phyloP scores from a whole-genome alignment of 2,113 vertebrate genomes.

The Haplochromis burtoni region DNA sequence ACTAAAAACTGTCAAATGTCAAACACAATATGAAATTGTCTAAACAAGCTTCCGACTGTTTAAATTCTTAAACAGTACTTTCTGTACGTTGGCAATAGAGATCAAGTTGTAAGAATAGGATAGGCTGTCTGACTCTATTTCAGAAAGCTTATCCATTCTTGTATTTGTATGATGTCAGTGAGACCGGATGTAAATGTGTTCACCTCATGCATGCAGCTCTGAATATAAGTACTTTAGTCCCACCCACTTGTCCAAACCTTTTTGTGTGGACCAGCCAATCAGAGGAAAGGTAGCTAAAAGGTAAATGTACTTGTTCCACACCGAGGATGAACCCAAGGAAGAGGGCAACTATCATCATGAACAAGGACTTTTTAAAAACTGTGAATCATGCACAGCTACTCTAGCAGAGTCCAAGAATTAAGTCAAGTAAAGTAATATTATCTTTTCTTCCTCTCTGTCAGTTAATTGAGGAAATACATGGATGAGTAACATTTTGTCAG shows the following conservation, averaged over 20 bases:
- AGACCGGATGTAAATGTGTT: not conserved
- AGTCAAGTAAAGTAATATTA: rapidly evolving
- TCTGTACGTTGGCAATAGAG: not conserved
- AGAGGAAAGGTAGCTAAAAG: not conserved
- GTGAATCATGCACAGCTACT: not conserved
- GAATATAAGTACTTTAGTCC: not conserved
- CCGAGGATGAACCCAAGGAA: not conserved
- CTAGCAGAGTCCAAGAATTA: not conserved
- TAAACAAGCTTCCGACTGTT: not conserved
- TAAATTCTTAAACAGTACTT: not conserved
- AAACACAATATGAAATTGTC: not conserved
- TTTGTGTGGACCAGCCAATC: not conserved
- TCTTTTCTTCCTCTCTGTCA: rapidly evolving
- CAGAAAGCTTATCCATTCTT: rapidly evolving
- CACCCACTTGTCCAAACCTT: not conserved
- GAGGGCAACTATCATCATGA: not conserved
- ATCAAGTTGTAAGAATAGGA: not conserved
- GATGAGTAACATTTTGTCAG: not conserved
- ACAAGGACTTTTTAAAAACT: not conserved
- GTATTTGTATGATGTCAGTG: not conserved
- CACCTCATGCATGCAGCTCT: not conserved
- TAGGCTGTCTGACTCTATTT: not conserved
- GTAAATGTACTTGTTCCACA: not conserved
- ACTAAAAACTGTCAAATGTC: not conserved
- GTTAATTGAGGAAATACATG: not conserved